Percentiles rank a stretch among this genome's conserved stretches.
These are phyloP conservation scores for Caenorhabditis sulstoni DNA, from an alignment of 2,888 invertebrate genomes.

Conservation along the genomic window DNA sequence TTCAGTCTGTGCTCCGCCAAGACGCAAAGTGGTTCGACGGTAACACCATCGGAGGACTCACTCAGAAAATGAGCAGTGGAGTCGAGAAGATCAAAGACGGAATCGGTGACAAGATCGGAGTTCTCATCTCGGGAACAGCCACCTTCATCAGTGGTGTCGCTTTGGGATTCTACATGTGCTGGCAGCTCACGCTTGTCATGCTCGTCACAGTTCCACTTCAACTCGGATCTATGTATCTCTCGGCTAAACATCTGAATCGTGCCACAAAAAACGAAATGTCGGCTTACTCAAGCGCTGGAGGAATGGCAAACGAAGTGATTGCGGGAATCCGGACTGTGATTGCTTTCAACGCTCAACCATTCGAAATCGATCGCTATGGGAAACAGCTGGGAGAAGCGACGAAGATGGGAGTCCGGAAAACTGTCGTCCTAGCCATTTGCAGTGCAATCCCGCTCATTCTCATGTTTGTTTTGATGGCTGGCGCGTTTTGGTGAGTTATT, in stretches of 20 bases:
- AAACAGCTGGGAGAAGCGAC: slow-evolving; percentile 77
- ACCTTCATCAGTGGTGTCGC: slow-evolving; percentile 71
- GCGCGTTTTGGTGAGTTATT: slow-evolving; percentile 76
- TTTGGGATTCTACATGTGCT: slow-evolving; percentile 71
- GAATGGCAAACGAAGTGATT: slow-evolving; percentile 80
- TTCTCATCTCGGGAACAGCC: slow-evolving; percentile 66
- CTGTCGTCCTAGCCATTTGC: slow-evolving; percentile 72
- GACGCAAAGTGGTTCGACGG: slow-evolving; percentile 82
- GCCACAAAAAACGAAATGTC: slow-evolving; percentile 82
- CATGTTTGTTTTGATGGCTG: slow-evolving; percentile 81
- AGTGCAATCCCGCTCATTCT: slow-evolving; percentile 74
- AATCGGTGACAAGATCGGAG: slow-evolving; percentile 74
- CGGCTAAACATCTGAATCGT: slow-evolving; percentile 81
- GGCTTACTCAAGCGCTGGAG: slow-evolving; percentile 80
- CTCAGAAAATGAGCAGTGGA: slow-evolving; percentile 81
- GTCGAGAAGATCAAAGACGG: slow-evolving; percentile 78
- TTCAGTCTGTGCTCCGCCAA: slow-evolving; percentile 81
- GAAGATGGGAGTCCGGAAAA: slow-evolving; percentile 78
- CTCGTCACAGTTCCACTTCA: slow-evolving; percentile 80
- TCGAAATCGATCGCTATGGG: slow-evolving; percentile 73
- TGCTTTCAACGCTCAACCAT: slow-evolving; percentile 76
- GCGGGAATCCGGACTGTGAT: slow-evolving; percentile 79
- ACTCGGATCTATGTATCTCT: slow-evolving; percentile 79
- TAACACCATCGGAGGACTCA: slow-evolving; percentile 82
- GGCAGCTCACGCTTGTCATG: slow-evolving; percentile 77